Evolutionary conservation across 2,113 vertebrate species (phyloP).

Genomic region (Pelecanoides urinatrix): DNA sequence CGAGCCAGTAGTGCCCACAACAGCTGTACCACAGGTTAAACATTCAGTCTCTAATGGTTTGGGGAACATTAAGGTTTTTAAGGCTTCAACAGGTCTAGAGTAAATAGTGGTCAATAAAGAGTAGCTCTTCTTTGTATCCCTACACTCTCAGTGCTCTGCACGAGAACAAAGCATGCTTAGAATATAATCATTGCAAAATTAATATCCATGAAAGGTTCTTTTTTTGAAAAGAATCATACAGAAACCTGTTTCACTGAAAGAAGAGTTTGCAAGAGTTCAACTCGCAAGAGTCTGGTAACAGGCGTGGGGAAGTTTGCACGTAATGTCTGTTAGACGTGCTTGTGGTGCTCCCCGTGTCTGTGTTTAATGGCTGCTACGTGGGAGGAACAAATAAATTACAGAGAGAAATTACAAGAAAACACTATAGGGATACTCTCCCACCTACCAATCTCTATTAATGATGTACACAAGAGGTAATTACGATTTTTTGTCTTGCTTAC

Average conservation of each 20-base stretch:
- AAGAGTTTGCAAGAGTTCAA: not conserved
- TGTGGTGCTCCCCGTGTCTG: not conserved
- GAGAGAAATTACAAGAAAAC: not conserved
- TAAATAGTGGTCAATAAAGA: slow-evolving; percentile 65
- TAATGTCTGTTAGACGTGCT: not conserved
- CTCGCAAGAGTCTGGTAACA: not conserved
- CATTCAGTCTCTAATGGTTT: slow-evolving; percentile 60
- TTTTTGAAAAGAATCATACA: not conserved
- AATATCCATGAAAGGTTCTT: slow-evolving; percentile 1
- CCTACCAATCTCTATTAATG: not conserved
- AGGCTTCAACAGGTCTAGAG: slow-evolving; percentile 64
- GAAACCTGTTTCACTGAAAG: not conserved
- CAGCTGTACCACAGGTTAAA: slow-evolving; percentile 75
- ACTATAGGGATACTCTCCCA: too few relatives aligned
- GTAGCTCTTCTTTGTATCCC: slow-evolving; percentile 60
- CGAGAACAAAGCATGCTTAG: slow-evolving; percentile 34
- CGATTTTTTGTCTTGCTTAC: not conserved
- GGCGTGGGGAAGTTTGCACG: not conserved
- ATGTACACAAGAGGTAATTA: not conserved
- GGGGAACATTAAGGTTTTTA: slow-evolving; percentile 67
- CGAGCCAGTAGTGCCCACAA: slow-evolving; percentile 59
- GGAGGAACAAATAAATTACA: not conserved
- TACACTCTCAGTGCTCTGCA: not conserved
- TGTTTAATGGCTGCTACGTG: not conserved
- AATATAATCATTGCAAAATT: slow-evolving; percentile 31